Percentiles rank a stretch among this genome's conserved stretches.
These are phyloP conservation scores for Latrodectus hesperus DNA, from an alignment of 2,888 invertebrate species.

Conservation along the genomic window DNA sequence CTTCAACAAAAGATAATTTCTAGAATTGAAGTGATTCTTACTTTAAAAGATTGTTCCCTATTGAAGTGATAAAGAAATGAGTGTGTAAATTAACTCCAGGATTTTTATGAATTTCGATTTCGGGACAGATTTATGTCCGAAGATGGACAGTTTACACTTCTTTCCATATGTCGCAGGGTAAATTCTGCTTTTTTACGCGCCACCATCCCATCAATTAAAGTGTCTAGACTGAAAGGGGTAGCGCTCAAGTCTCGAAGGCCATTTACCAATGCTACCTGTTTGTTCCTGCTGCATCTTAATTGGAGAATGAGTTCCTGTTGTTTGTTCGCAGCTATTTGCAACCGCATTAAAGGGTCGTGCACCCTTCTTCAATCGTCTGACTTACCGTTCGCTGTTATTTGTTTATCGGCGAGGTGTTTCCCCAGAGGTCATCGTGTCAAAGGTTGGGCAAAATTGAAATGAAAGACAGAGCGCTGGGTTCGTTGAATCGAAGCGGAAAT, in stretches of 20 bases:
- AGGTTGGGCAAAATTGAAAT: not conserved
- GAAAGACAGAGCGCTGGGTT: no score
- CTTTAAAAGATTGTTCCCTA: no score
- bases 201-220: constrained; percentile 10
- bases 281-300: not conserved
- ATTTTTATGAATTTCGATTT: no score
- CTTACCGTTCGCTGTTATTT: not conserved
- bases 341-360: constrained; percentile 19
- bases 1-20: no score
- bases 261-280: not conserved
- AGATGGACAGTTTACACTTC: no score
- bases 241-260: not conserved
- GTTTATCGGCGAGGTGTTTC: not conserved
- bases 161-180: no score
- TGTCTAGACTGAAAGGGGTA: constrained; percentile 15
- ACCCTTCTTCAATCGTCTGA: constrained; percentile 8
- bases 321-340: not conserved
- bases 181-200: no score
- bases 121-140: no score
- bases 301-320: constrained; percentile 4
- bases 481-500: no score
- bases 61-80: no score
- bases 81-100: no score
- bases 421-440: not conserved
- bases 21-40: no score